These are phyloP conservation scores for Lucinisca nassula DNA, from an alignment of 2,888 invertebrate genomes.

Conservation along the genomic window DNA sequence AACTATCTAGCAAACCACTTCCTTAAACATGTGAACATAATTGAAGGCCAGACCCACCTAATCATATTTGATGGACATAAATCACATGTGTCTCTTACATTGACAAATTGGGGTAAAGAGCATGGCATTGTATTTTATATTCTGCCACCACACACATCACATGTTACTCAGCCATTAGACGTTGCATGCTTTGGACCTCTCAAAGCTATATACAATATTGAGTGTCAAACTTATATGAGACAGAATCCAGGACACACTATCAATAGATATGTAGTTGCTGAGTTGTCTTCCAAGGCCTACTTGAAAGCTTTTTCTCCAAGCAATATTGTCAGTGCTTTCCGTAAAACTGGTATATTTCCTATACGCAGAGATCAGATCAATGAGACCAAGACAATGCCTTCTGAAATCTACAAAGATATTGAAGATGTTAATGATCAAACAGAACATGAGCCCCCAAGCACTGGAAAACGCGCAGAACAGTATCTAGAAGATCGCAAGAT, in stretches of 20 bases:
- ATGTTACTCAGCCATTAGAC: slow-evolving; percentile 49
- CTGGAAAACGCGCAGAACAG: too few species aligned
- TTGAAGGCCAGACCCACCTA: background rate
- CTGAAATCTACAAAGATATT: background rate
- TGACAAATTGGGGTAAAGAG: slow-evolving; percentile 40
- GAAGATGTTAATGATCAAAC: too few species aligned
- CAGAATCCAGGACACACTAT: slow-evolving; percentile 33
- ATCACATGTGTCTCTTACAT: slow-evolving; percentile 43
- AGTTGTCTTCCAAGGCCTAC: background rate
- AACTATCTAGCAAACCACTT: slow-evolving; percentile 35
- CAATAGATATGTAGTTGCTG: slow-evolving; percentile 30
- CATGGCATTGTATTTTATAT: slow-evolving; percentile 39
- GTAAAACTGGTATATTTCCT: background rate
- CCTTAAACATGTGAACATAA: slow-evolving; percentile 19
- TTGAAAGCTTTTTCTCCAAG: background rate
- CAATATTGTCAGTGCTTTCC: background rate
- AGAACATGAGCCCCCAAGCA: too few species aligned
- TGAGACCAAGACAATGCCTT: background rate
- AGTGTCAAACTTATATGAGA: slow-evolving; percentile 29
- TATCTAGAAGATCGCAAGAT: too few species aligned
- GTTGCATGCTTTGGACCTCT: slow-evolving; percentile 53
- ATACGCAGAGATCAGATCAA: background rate
- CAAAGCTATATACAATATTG: slow-evolving; percentile 36
- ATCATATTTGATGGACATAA: slow-evolving; percentile 58
- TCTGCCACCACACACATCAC: slow-evolving; percentile 46